Conservation (phyloP, 2,888 invertebrate species). For the Agelastica alni region DNA sequence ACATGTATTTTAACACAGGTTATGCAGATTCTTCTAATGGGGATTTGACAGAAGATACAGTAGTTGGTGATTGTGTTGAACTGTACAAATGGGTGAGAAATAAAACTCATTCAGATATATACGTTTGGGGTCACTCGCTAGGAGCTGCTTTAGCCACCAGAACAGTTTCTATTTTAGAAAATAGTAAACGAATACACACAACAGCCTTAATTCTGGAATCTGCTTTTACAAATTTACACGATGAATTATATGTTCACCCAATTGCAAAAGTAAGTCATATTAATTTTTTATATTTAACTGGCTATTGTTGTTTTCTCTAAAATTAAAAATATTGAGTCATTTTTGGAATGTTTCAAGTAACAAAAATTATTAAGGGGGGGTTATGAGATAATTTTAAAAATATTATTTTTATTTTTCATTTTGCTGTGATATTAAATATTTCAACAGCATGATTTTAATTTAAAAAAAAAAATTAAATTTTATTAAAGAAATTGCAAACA, state of each 20-base stretch:
- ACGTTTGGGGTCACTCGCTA: slow-evolving; percentile 53
- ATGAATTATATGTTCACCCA: slow-evolving; percentile 48
- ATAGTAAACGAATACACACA: slow-evolving; percentile 28
- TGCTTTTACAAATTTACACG: slow-evolving; percentile 47
- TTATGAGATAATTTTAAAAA: too few relatives aligned
- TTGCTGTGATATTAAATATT: too few relatives aligned
- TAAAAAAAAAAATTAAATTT: too few relatives aligned
- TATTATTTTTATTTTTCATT: too few relatives aligned
- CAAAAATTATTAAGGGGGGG: too few relatives aligned
- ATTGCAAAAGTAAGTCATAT: slow-evolving; percentile 42
- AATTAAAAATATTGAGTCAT: too few relatives aligned
- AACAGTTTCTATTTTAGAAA: slow-evolving; percentile 39
- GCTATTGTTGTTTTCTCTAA: too few relatives aligned
- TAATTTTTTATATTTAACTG: too few relatives aligned
- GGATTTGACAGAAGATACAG: slow-evolving; percentile 45
- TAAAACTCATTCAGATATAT: slow-evolving; percentile 45
- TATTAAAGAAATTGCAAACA: too few relatives aligned
- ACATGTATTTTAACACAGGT: slow-evolving; percentile 44
- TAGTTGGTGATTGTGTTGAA: slow-evolving; percentile 49
- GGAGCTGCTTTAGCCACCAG: slow-evolving; percentile 49
- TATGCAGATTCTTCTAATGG: slow-evolving; percentile 51
- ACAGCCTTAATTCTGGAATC: slow-evolving; percentile 49
- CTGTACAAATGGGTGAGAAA: slow-evolving; percentile 47
- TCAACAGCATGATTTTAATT: too few relatives aligned
- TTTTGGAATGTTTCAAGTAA: too few relatives aligned